These are phyloP conservation scores for Drosophila lacertosa DNA, from an alignment of 1,140 invertebrate species.

Conservation along the genomic window DNA sequence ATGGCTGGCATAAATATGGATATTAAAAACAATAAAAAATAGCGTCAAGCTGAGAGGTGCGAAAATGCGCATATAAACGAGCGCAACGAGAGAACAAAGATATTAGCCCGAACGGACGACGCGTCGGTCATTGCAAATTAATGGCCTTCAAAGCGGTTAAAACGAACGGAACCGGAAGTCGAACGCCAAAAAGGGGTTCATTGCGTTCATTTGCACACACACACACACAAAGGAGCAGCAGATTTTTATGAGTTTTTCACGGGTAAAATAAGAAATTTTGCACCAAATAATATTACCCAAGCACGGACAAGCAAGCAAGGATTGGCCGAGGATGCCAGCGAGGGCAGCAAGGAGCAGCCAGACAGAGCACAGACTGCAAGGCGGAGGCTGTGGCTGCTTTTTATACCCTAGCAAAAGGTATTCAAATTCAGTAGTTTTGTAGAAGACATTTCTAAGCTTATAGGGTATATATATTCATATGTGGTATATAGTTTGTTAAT, in stretches of 20 bases:
- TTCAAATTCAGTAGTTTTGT: no score
- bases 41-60: slow-evolving; percentile 14
- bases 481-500: not conserved
- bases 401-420: slow-evolving; percentile 1
- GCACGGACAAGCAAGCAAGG: not conserved
- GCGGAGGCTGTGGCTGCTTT: slow-evolving; percentile 7
- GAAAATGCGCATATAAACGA: slow-evolving; percentile 54
- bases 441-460: no score
- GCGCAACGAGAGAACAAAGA: slow-evolving; percentile 11
- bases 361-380: slow-evolving; percentile 24
- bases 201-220: no score
- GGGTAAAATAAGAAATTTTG: slow-evolving; percentile 74
- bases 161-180: slow-evolving; percentile 37
- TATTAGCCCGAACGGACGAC: slow-evolving; percentile 17
- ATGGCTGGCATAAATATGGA: slow-evolving; percentile 11
- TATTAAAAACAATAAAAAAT: slow-evolving; percentile 63
- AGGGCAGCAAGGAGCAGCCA: not conserved
- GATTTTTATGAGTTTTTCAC: slow-evolving; percentile 80
- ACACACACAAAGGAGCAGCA: slow-evolving; percentile 63
- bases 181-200: slow-evolving; percentile 51
- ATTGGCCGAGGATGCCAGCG: no score
- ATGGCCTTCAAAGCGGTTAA: slow-evolving; percentile 77
- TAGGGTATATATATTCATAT: not conserved
- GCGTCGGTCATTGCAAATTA: slow-evolving; percentile 72
- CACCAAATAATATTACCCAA: slow-evolving; percentile 76